Conservation (phyloP, 2,888 invertebrate genomes). For the Acleris emargana region DNA sequence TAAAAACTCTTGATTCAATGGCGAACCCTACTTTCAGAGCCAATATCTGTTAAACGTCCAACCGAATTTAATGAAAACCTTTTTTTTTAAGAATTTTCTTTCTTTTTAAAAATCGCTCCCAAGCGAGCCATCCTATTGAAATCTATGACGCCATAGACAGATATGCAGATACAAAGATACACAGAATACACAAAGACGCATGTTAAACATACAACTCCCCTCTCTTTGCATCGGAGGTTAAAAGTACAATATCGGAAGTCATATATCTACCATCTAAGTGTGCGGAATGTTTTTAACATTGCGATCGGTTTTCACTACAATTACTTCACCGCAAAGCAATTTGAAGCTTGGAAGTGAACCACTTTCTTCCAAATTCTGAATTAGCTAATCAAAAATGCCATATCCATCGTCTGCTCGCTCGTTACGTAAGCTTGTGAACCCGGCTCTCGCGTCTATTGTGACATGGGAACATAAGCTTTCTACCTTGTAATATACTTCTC, state of each 20-base stretch:
- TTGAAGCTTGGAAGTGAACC: slow-evolving; percentile 14
- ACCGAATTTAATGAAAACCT: no score
- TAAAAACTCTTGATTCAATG: no score
- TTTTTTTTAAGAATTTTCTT: no score
- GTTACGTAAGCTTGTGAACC: slow-evolving; percentile 37
- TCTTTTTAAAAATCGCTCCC: no score
- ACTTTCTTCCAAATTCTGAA: slow-evolving; percentile 33
- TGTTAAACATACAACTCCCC: no score
- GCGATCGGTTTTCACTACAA: slow-evolving; percentile 14
- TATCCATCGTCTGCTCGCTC: slow-evolving; percentile 28
- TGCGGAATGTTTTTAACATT: slow-evolving; percentile 6
- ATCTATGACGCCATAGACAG: no score
- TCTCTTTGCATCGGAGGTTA: no score
- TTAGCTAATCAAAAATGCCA: slow-evolving; percentile 29
- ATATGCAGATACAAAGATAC: no score
- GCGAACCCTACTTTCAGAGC: no score
- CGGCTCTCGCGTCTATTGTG: slow-evolving; percentile 51
- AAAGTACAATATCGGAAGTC: neutral
- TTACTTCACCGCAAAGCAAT: slow-evolving; percentile 31
- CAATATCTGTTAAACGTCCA: no score
- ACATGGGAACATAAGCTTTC: slow-evolving; percentile 64
- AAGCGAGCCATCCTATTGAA: no score
- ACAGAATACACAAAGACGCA: no score
- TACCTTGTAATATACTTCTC: slow-evolving; percentile 42
- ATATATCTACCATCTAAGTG: neutral